A percentile compares a stretch with the other conserved stretches of the same genome.
Evolutionary conservation across 2,797 vertebrate species (phyloP).

Genomic region (Rallus crepitans): DNA sequence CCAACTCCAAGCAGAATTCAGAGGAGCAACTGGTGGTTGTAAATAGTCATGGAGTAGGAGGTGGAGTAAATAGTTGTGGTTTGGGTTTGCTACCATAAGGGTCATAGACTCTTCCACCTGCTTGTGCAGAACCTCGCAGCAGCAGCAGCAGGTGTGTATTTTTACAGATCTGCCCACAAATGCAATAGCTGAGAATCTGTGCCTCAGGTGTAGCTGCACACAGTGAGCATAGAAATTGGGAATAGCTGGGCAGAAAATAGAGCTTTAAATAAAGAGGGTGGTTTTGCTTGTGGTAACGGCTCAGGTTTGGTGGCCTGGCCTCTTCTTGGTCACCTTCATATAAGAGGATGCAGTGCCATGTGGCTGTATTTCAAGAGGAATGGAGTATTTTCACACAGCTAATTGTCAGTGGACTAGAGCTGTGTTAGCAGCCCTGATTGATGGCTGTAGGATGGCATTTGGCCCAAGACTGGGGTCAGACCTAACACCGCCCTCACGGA

Average conservation of each 20-base stretch:
- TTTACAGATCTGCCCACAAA: neutral
- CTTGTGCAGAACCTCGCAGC: neutral
- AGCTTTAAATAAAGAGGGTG: neutral
- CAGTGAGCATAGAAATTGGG: neutral
- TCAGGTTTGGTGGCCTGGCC: neutral
- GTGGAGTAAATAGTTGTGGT: neutral
- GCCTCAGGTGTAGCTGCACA: neutral
- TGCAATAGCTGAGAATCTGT: neutral
- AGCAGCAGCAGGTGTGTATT: neutral
- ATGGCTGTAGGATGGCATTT: neutral
- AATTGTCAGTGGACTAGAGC: neutral
- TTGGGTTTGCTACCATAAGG: neutral
- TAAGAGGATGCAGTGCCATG: accelerated
- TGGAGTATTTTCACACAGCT: accelerated
- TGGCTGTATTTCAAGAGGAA: neutral
- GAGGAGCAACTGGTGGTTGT: neutral
- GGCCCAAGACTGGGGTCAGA: neutral
- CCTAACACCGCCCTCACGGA: neutral
- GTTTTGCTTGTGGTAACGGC: neutral
- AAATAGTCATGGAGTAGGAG: neutral
- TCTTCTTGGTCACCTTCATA: neutral
- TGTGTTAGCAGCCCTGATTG: neutral
- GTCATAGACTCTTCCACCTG: neutral
- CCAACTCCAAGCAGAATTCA: neutral
- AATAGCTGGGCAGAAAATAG: accelerated